phyloP scores from a whole-genome alignment of 2,888 invertebrate genomes.

The Boloria euphrosyne region DNA sequence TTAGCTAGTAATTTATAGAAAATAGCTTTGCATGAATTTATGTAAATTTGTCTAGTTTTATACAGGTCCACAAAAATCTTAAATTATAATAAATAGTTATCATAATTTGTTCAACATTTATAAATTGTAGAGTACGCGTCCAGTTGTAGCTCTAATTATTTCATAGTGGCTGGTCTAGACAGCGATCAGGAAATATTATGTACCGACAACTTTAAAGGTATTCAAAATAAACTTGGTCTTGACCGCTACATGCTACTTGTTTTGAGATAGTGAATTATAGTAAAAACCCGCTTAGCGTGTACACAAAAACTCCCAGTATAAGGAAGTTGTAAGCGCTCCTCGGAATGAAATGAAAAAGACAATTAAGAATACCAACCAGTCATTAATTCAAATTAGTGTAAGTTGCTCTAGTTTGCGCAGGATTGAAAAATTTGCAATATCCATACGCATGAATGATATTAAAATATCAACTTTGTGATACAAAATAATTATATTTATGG shows the following conservation, averaged over 20 bases:
- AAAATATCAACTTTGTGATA: too few relatives aligned
- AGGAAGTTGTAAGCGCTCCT: constrained; percentile 40
- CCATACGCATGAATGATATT: too few relatives aligned
- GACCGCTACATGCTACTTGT: constrained; percentile 14
- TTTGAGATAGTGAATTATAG: constrained; percentile 14
- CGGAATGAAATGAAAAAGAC: constrained; percentile 34
- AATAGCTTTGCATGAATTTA: too few relatives aligned
- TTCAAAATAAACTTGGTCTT: constrained; percentile 22
- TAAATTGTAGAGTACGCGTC: neutral
- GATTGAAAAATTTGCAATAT: neutral
- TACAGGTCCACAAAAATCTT: too few relatives aligned
- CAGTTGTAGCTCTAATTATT: constrained; percentile 10
- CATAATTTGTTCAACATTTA: constrained; percentile 2
- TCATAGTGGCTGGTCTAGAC: constrained; percentile 13
- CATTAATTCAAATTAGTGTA: constrained; percentile 18
- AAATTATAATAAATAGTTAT: neutral
- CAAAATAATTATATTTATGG: too few relatives aligned
- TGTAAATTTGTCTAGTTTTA: too few relatives aligned
- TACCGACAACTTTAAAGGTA: constrained; percentile 25
- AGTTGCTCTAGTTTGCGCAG: constrained; percentile 32
- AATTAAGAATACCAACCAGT: constrained; percentile 35
- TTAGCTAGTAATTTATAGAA: too few relatives aligned
- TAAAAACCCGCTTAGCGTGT: constrained; percentile 11
- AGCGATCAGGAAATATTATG: constrained; percentile 26
- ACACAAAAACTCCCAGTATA: constrained; percentile 20